Percentiles rank a stretch among this genome's conserved stretches.
Evolutionary conservation across 2,888 invertebrate genomes (phyloP).

Genomic region (Chouioia cunea): DNA sequence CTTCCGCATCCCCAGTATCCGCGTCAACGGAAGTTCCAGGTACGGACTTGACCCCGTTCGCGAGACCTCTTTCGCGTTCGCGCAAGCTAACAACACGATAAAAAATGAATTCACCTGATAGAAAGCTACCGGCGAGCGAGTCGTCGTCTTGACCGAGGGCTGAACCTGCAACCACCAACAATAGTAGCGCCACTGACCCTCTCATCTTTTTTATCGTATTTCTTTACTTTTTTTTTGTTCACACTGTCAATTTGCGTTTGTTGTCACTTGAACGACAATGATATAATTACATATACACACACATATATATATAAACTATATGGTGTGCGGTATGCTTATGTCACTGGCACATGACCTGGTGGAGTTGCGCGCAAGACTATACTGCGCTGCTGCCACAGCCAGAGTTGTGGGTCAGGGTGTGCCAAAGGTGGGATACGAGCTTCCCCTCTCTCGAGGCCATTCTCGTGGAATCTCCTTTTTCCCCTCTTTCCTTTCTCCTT

Average conservation of each 20-base stretch:
- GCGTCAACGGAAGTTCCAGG: background rate
- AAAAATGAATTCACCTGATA: conserved; percentile 77
- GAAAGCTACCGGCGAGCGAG: conserved; percentile 84
- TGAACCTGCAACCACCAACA: conserved; percentile 42
- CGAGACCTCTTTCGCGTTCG: conserved; percentile 29
- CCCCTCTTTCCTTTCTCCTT: conserved; percentile 31
- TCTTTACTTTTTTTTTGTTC: conserved; percentile 13
- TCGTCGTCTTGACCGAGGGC: conserved; percentile 73
- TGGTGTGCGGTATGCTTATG: conserved; percentile 58
- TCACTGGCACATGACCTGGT: conserved; percentile 61
- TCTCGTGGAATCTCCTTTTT: background rate
- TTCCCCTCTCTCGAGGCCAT: conserved; percentile 14
- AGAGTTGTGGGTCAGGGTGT: conserved; percentile 66
- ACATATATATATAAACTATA: no score
- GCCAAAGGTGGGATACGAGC: conserved; percentile 42
- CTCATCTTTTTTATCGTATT: conserved; percentile 31
- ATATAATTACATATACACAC: no score
- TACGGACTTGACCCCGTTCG: conserved; percentile 28
- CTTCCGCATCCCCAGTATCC: background rate
- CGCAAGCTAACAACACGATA: background rate
- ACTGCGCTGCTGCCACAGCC: conserved; percentile 45
- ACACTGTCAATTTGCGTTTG: conserved; percentile 39
- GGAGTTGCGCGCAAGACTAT: no score
- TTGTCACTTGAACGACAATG: conserved; percentile 30
- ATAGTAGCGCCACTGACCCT: conserved; percentile 42